Evolutionary conservation across 2,888 invertebrate species (phyloP).

Genomic region (Gerris lacustris): DNA sequence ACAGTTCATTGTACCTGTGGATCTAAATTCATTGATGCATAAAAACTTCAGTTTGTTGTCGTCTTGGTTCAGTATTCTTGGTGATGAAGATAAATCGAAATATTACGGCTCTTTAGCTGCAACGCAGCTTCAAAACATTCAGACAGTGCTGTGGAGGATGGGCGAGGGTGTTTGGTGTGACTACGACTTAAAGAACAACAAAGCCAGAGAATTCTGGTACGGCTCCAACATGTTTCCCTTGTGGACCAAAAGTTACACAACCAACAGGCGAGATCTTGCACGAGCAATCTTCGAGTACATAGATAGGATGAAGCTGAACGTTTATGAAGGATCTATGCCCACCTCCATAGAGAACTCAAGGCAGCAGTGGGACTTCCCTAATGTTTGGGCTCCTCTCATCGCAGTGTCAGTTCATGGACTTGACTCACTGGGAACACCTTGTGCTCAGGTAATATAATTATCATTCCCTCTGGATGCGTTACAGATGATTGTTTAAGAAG

Average conservation of each 20-base stretch:
- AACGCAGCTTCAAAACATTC: conserved; percentile 48
- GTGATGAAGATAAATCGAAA: conserved; percentile 40
- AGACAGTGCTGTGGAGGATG: conserved; percentile 55
- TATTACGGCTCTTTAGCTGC: conserved; percentile 44
- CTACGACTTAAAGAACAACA: conserved; percentile 46
- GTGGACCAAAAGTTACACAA: conserved; percentile 44
- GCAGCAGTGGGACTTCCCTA: conserved; percentile 71
- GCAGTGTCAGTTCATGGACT: conserved; percentile 58
- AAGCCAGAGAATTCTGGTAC: conserved; percentile 50
- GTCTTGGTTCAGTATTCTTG: conserved; percentile 45
- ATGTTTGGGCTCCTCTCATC: conserved; percentile 75
- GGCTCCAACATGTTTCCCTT: conserved; percentile 60
- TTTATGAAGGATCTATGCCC: conserved; percentile 45
- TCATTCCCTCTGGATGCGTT: too few relatives aligned
- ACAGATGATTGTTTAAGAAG: too few relatives aligned
- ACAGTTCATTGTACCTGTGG: conserved; percentile 60
- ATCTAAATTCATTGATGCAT: conserved; percentile 65
- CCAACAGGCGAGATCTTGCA: conserved; percentile 15
- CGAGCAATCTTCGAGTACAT: conserved; percentile 16
- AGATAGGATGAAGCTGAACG: conserved; percentile 13
- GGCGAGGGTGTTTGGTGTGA: conserved; percentile 69
- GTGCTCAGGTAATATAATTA: conserved; percentile 36
- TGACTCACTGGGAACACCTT: conserved; percentile 44
- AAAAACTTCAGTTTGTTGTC: conserved; percentile 52
- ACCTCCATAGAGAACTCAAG: conserved; percentile 51